Evolutionary conservation across 2,888 invertebrate species (phyloP).

Genomic region (Cephus spinipes): DNA sequence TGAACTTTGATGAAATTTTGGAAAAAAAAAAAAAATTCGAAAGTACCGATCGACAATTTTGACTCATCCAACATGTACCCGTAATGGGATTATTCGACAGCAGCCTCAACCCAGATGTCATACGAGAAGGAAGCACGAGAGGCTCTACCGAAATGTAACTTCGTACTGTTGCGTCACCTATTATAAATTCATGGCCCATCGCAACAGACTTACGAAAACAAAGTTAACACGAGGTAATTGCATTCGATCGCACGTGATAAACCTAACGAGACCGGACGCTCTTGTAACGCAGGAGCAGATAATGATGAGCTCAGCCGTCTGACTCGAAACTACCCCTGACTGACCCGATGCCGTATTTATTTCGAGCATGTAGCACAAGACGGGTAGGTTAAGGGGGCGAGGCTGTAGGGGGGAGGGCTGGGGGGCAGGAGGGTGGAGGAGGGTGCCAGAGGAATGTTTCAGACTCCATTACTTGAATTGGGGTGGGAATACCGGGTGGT

Average conservation of each 20-base stretch:
- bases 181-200: too few relatives aligned
- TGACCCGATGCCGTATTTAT: conserved; percentile 16
- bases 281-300: conserved; percentile 1
- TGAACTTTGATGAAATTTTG: not conserved
- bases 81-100: not conserved
- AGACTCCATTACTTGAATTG: conserved; percentile 63
- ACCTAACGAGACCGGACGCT: conserved; percentile 28
- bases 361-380: conserved; percentile 23
- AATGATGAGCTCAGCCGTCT: conserved; percentile 25
- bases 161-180: not conserved
- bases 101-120: not conserved
- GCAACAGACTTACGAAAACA: too few relatives aligned
- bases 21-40: not conserved
- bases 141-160: not conserved
- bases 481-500: conserved; percentile 58
- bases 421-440: conserved; percentile 1
- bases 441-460: conserved; percentile 50
- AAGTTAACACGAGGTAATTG: not conserved
- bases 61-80: not conserved
- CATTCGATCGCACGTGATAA: conserved; percentile 27
- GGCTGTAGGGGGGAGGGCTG: conserved; percentile 14
- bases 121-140: not conserved
- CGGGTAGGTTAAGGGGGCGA: conserved; percentile 6
- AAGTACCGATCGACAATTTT: not conserved
- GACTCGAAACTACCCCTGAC: conserved; percentile 8